Evolutionary conservation across 30 jellyfish, hydroid and myxozoan genomes (phyloP).

Genomic region (Hydra vulgaris): DNA sequence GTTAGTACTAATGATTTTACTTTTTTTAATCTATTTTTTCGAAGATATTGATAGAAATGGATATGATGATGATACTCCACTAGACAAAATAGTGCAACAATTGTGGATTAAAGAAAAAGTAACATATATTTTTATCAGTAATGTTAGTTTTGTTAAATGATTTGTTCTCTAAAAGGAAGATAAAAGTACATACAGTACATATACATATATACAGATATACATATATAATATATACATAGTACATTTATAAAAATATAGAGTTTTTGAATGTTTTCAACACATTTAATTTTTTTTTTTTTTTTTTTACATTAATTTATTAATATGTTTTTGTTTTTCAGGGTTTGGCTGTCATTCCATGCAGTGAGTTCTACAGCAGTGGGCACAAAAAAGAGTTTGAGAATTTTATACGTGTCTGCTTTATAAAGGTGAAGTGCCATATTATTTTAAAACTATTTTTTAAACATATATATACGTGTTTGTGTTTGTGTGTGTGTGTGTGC

Average conservation of each 20-base stretch:
- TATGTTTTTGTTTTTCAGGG: conserved; percentile 34
- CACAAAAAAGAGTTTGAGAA: conserved; percentile 31
- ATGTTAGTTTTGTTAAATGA: too few relatives aligned
- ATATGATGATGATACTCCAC: conserved; percentile 43
- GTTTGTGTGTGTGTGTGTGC: too few relatives aligned
- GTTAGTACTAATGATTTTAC: not conserved
- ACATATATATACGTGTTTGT: too few relatives aligned
- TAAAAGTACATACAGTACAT: too few relatives aligned
- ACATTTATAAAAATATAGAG: too few relatives aligned
- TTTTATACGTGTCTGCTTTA: conserved; percentile 66
- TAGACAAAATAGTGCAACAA: conserved; percentile 55
- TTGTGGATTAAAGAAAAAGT: conserved; percentile 91
- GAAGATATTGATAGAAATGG: conserved; percentile 39
- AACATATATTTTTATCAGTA: not conserved
- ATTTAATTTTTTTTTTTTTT: too few relatives aligned
- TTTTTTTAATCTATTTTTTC: not conserved
- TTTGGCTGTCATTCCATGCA: conserved; percentile 70
- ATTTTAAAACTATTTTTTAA: not conserved
- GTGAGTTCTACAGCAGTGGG: conserved; percentile 50
- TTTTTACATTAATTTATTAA: not conserved
- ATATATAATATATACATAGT: too few relatives aligned
- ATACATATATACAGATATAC: too few relatives aligned
- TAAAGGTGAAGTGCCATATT: conserved; percentile 31
- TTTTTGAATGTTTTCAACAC: too few relatives aligned
- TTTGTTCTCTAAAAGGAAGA: too few relatives aligned